phyloP scores from a whole-genome alignment of 2,797 vertebrate species.

The Orestias chungarensis region DNA sequence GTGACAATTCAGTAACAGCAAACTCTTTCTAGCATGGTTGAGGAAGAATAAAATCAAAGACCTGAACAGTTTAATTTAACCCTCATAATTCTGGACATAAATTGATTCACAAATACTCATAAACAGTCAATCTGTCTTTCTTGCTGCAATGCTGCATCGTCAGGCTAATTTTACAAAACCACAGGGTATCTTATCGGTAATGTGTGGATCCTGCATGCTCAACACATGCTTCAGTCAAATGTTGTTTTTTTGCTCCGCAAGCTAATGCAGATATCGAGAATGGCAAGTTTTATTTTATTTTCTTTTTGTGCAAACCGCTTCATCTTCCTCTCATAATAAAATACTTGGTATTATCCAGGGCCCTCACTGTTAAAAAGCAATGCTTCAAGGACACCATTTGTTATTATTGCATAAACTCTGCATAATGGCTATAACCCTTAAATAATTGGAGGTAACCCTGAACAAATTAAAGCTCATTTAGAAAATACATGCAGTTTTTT shows the following conservation, averaged over 20 bases:
- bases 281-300: conserved; percentile 7
- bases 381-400: conserved; percentile 24
- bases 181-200: conserved; percentile 32
- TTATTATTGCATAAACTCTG: conserved; percentile 18
- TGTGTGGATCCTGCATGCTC: conserved; percentile 10
- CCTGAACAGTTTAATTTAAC: conserved; percentile 5
- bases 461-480: conserved; percentile 31
- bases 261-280: conserved; percentile 25
- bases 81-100: conserved; percentile 8
- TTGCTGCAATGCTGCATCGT: conserved; percentile 6
- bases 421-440: conserved; percentile 24
- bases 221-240: conserved; percentile 51
- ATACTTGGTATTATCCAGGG: conserved; percentile 4
- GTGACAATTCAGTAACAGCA: background rate
- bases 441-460: conserved; percentile 29
- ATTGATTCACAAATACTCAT: conserved; percentile 7
- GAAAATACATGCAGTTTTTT: background rate
- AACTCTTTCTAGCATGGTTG: conserved; percentile 10
- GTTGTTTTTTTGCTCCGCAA: conserved; percentile 29
- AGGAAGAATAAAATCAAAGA: conserved; percentile 8
- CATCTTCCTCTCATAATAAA: conserved; percentile 27
- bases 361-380: conserved; percentile 11
- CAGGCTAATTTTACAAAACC: conserved; percentile 18
- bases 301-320: conserved; percentile 14
- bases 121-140: conserved; percentile 11